Evolutionary conservation across 23 tunicate genomes (phyloP).

Genomic region (Clavelina lepadiformis): DNA sequence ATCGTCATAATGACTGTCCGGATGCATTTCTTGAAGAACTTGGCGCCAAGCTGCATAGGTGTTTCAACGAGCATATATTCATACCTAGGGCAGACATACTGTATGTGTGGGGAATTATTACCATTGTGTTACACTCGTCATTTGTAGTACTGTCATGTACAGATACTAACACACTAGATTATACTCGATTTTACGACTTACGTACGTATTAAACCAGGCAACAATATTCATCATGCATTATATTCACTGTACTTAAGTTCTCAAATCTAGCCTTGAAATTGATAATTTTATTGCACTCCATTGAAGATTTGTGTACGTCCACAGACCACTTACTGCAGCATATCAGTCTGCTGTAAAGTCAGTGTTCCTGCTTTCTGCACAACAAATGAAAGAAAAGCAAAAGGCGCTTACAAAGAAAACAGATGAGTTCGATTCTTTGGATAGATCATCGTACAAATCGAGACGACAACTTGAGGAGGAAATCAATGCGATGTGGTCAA

Average conservation of each 20-base stretch:
- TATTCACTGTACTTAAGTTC: no score
- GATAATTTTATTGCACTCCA: no score
- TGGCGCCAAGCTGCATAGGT: conserved; percentile 36
- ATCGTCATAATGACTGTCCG: conserved; percentile 42
- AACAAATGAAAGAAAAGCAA: conserved; percentile 27
- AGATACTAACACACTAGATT: no score
- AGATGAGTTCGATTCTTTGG: not conserved
- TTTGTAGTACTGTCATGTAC: no score
- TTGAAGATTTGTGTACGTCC: not conserved
- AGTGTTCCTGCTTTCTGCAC: conserved; percentile 33
- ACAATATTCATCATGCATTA: no score
- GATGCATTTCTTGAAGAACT: conserved; percentile 28
- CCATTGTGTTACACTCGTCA: no score
- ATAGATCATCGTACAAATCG: conserved; percentile 11
- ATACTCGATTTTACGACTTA: no score
- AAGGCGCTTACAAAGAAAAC: not conserved
- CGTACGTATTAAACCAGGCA: no score
- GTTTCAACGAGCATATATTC: no score
- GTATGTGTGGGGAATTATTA: no score
- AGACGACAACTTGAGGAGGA: conserved; percentile 61
- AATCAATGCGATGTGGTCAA: conserved; percentile 49
- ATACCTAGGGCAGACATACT: no score
- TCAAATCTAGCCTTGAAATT: no score
- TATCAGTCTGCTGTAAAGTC: conserved; percentile 51
- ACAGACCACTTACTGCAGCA: conserved; percentile 40